phyloP scores from a whole-genome alignment of 2,797 vertebrate genomes.

The Phataginus tetradactyla region DNA sequence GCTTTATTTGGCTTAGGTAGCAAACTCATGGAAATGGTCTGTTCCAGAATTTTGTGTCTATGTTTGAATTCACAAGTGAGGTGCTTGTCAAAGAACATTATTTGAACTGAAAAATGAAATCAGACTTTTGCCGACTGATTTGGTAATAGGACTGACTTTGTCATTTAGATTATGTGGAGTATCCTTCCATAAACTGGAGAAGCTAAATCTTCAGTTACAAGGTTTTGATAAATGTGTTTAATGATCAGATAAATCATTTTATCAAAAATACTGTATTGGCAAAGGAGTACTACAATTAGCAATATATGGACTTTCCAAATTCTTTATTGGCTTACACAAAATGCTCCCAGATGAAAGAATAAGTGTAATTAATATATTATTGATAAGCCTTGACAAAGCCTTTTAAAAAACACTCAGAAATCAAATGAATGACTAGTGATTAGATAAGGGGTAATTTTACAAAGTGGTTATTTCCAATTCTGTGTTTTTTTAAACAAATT shows the following conservation, averaged over 20 bases:
- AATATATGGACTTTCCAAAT: slow-evolving; percentile 20
- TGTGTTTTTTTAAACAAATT: slow-evolving; percentile 18
- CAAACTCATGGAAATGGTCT: background rate
- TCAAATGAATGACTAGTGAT: background rate
- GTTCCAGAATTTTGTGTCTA: background rate
- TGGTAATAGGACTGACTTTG: background rate
- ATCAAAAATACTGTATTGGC: background rate
- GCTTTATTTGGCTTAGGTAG: background rate
- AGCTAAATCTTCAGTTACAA: background rate
- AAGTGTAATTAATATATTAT: background rate
- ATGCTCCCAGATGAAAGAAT: background rate
- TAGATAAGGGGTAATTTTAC: background rate
- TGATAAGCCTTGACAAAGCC: background rate
- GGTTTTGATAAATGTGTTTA: background rate
- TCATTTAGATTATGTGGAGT: background rate
- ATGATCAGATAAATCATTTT: background rate
- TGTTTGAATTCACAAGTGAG: background rate
- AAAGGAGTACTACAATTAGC: background rate
- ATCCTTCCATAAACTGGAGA: background rate
- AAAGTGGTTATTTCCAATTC: background rate
- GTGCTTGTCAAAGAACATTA: background rate
- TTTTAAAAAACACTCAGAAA: background rate
- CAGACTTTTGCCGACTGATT: background rate
- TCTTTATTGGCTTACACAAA: background rate
- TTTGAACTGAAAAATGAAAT: background rate